Base-by-base conservation (phyloP, 2,113 vertebrate species). In the Callospermophilus lateralis region DNA sequence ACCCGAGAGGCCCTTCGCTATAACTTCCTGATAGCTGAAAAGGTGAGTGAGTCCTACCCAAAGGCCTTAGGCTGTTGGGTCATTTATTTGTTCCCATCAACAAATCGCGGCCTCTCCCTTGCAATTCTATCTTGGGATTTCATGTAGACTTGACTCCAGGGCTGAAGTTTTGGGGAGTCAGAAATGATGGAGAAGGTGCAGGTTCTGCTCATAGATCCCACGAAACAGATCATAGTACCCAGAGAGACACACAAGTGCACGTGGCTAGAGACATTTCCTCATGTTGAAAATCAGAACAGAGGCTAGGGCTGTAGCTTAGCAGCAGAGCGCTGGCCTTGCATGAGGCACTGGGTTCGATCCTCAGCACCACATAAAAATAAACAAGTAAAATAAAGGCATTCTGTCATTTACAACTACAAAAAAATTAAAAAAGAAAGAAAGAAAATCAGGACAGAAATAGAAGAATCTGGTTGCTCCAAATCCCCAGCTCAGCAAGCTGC, bases 21-120 rank as follows among this genome's bases (percentile, higher is more conserved):
- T 90, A 99, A 99, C 98, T 99, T 99, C 98, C 99, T 99, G 98
- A 99, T 99, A 95, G 99, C 99, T 28, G 99, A 99, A 98, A 99
- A 99, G 99, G 99, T 99, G 98, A 39, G 97, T 96, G 58, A 67
- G 55, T 70, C 37, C 58, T 6, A 17, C 37, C 45, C 20, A 0
- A 6, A 26, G n/a, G 28, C 34, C 83, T 92, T 42, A 0, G 19
- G 15, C 42, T 39, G 17, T 39, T 17, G 45, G 61, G 12, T 61
- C 32, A 4, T 63, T 76, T 58, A 1, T 70, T 37, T 34, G 24
- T 61, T 55, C 8, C 37, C 2, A 4, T 22, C 3, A 16, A 13
- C 53, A 78, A 22, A 10, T 3, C 28, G 72, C 55, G 19, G 26
- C 55, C 81, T 93, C 48, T 17, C 24, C 80, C 10, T 76, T 39